Evolutionary conservation across 2,888 invertebrate species (phyloP), one percentile per base, ranked within the genome.

Genomic region (Volucella inanis): DNA sequence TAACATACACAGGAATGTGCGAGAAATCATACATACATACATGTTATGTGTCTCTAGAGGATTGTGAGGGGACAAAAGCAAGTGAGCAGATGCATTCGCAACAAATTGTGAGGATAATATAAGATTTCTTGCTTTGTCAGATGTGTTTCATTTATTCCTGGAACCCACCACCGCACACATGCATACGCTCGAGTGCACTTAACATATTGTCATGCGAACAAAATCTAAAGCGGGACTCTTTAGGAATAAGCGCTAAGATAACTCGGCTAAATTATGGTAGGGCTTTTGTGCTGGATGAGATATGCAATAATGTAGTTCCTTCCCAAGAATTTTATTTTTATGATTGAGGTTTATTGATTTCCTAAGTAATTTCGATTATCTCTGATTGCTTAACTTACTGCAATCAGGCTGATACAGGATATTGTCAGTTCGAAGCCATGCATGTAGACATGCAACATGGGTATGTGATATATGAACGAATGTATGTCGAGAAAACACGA

Each of bases 11-110:
- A 50, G 75, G 80, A 84, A 84, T 84, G 61, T 65, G 39, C 22
- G 61, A 31, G 0, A 31, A 31, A 0, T 2, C 31, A 31, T 31
- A 31, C 31, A 31, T 31, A 31, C 0, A 6, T 31, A 31, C 31
- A 6, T 31, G 6, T 31, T 3, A n/a, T 54, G 8, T 39, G 31
- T 67, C 70, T 65, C 65, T 38, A 31, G 68, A 52, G 83, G 45
- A 74, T 74, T 41, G 61, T 9, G 65, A 41, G 57, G 74, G 65
- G 72, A 59, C 59, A 75, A 54, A 64, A 61, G 22, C 67, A 54
- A 54, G 39, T 61, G 62, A 85, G 85, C 85, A 85, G 85, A 85
- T 85, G 85, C 85, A 80, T 85, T 81, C 76, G 80, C 76, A 85
- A 64, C 79, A 71, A 80, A 77, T 76, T 72, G 80, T 77, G 71